phyloP scores from a whole-genome alignment of 2,113 vertebrate genomes.

The Ursus arctos region DNA sequence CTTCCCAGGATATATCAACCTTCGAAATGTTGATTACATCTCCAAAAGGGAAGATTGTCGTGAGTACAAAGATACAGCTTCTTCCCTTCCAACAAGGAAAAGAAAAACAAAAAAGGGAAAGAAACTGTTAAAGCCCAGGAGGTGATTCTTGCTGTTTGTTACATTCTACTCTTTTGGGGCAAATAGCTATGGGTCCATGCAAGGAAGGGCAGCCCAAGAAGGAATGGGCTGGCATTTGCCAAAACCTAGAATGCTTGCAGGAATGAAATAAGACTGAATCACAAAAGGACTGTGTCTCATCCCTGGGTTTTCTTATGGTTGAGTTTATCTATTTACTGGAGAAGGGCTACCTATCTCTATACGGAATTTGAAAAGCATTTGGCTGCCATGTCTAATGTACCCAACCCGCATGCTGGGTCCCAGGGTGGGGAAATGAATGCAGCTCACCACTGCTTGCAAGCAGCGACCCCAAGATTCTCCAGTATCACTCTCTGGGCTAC shows the following conservation, averaged over 20 bases:
- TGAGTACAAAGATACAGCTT: not conserved
- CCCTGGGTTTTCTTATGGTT: not conserved
- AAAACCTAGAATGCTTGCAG: not conserved
- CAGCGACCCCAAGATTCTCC: not conserved
- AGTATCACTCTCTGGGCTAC: not conserved
- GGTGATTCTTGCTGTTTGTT: not conserved
- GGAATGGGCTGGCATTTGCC: not conserved
- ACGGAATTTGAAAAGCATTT: not conserved
- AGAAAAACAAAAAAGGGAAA: not conserved
- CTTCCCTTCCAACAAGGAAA: constrained; percentile 1
- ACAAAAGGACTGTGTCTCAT: not conserved
- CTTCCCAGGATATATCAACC: not conserved
- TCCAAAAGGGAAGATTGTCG: not conserved
- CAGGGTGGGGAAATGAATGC: not conserved
- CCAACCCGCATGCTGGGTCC: not conserved
- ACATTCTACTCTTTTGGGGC: not conserved
- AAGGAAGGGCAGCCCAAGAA: not conserved
- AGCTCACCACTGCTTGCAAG: not conserved
- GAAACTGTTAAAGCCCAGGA: not conserved
- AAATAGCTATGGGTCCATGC: fast-evolving
- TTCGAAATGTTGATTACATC: not conserved
- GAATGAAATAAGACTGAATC: not conserved
- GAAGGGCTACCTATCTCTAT: not conserved
- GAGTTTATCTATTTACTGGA: not conserved
- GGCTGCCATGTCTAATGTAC: not conserved